phyloP scores from a whole-genome alignment of 2,113 vertebrate genomes.

The Electrona antarctica region DNA sequence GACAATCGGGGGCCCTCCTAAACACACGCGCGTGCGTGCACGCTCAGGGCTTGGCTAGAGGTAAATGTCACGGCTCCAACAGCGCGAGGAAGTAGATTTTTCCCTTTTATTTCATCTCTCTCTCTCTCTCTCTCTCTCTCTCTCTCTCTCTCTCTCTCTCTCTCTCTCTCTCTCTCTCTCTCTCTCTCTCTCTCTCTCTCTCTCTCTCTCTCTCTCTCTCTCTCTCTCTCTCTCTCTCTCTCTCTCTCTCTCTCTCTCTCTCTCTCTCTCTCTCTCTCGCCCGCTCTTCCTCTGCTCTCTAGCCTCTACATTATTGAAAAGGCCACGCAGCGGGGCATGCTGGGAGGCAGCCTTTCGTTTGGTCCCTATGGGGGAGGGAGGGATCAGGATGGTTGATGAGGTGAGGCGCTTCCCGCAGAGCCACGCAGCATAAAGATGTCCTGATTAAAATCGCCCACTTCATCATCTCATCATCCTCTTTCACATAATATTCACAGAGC shows the following conservation, averaged over 20 bases:
- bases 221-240: conserved; percentile 37
- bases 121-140: conserved; percentile 30
- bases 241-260: conserved; percentile 30
- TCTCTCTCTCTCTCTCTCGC: conserved; percentile 31
- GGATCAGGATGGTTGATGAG: conserved; percentile 34
- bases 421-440: conserved; percentile 28
- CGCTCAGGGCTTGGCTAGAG: conserved; percentile 30
- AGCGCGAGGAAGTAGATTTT: conserved; percentile 57
- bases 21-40: background rate
- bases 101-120: conserved; percentile 51
- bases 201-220: conserved; percentile 27
- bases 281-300: background rate
- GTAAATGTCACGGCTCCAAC: conserved; percentile 69
- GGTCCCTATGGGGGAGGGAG: conserved; percentile 24
- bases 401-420: conserved; percentile 37
- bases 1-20: conserved; percentile 37
- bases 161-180: conserved; percentile 30
- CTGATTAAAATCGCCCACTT: conserved; percentile 54
- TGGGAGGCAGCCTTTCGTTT: conserved; percentile 48
- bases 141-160: conserved; percentile 37
- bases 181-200: conserved; percentile 30
- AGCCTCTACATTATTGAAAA: conserved; percentile 77
- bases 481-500: background rate
- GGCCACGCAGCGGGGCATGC: conserved; percentile 71
- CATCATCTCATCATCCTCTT: conserved; percentile 44